phyloP scores from a whole-genome alignment of 2,113 vertebrate species.

The Oncorhynchus nerka region DNA sequence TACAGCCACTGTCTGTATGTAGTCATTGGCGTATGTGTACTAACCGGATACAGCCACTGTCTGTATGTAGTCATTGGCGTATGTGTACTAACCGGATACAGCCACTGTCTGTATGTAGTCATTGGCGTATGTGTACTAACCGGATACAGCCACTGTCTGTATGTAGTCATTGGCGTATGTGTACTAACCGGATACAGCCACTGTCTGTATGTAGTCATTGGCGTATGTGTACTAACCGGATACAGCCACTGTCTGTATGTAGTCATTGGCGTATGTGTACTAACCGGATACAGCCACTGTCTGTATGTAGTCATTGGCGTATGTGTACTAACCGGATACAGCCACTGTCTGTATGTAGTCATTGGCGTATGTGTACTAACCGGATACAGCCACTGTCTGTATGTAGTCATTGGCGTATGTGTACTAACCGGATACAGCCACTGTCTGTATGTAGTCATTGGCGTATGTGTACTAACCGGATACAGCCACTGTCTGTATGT shows the following conservation, averaged over 20 bases:
- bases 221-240: constrained; percentile 50
- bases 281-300: constrained; percentile 56
- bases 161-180: not conserved
- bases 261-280: not conserved
- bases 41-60: constrained; percentile 56
- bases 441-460: not conserved
- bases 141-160: no score
- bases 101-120: not conserved
- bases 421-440: constrained; percentile 56
- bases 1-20: not conserved
- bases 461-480: constrained; percentile 50
- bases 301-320: not conserved
- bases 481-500: not conserved
- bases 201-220: not conserved
- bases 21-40: not conserved
- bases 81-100: constrained; percentile 55
- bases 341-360: not conserved
- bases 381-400: no score
- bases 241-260: not conserved
- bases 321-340: constrained; percentile 55
- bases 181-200: constrained; percentile 56
- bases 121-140: constrained; percentile 46
- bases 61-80: not conserved
- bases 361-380: constrained; percentile 46
- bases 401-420: not conserved